These are phyloP conservation scores for Urophycis tenuis DNA, from an alignment of 2,797 vertebrate genomes.

Conservation along the genomic window DNA sequence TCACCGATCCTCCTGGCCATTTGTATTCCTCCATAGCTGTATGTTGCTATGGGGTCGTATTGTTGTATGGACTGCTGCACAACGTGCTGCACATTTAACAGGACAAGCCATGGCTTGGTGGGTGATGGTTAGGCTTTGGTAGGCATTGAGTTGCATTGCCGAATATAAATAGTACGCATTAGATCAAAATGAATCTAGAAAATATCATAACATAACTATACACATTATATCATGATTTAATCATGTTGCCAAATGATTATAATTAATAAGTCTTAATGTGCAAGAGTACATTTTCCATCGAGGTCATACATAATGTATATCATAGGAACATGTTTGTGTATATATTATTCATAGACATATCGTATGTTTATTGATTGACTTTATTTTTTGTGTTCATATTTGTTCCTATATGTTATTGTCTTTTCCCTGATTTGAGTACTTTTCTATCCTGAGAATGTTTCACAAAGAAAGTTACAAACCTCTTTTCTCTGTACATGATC, in stretches of 20 bases:
- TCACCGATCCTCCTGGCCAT: not conserved
- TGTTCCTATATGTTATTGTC: not conserved
- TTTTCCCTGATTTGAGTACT: not conserved
- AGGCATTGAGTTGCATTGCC: not conserved
- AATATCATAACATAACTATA: not conserved
- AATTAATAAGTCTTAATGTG: not conserved
- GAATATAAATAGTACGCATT: not conserved
- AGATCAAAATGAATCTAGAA: not conserved
- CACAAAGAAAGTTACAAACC: not conserved
- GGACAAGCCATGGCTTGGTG: not conserved
- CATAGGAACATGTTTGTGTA: no score
- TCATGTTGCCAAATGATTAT: not conserved
- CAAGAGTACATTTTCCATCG: no score
- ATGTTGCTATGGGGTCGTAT: not conserved
- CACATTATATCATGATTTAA: not conserved
- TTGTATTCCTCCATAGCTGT: not conserved
- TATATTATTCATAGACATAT: no score
- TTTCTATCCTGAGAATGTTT: not conserved
- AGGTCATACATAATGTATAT: no score
- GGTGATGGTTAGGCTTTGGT: not conserved
- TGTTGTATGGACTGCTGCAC: not conserved
- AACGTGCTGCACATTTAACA: not conserved
- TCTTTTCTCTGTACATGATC: not conserved
- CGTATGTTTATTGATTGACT: not conserved
- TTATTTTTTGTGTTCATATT: not conserved